Conservation (phyloP, 2,888 invertebrate species). For the Opisthograptis luteolata region DNA sequence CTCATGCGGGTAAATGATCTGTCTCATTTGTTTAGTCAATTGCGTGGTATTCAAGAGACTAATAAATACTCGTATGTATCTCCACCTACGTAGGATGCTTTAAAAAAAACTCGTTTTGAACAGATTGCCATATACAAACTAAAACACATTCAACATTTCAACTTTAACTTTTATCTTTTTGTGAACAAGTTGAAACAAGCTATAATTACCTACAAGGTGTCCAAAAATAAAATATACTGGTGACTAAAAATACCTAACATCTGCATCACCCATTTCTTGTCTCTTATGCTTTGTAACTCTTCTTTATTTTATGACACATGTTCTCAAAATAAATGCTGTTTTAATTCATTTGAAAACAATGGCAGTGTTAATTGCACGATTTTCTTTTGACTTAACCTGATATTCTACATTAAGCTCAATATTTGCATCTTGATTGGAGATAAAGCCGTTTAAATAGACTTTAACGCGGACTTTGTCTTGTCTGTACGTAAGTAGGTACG, state of each 20-base stretch:
- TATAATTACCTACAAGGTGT: slow-evolving; percentile 15
- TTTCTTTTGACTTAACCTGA: slow-evolving; percentile 25
- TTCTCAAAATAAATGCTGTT: slow-evolving; percentile 41
- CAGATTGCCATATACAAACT: too few relatives aligned
- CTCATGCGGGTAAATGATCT: too few relatives aligned
- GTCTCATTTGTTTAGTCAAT: too few relatives aligned
- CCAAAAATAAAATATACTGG: slow-evolving; percentile 32
- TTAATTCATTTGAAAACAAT: slow-evolving; percentile 9
- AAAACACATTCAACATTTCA: too few relatives aligned
- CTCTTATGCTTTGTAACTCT: slow-evolving; percentile 34
- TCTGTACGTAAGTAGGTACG: too few relatives aligned
- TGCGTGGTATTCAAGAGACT: too few relatives aligned
- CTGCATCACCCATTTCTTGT: slow-evolving; percentile 32
- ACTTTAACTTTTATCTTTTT: too few relatives aligned
- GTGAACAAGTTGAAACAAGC: slow-evolving; percentile 26
- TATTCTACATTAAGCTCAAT: slow-evolving; percentile 31
- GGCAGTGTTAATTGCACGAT: slow-evolving; percentile 7
- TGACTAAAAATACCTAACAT: slow-evolving; percentile 25
- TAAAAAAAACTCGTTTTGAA: too few relatives aligned
- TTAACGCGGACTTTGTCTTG: background rate
- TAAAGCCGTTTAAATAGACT: background rate
- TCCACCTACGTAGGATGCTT: too few relatives aligned
- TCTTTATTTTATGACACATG: slow-evolving; percentile 38
- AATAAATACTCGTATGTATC: too few relatives aligned
- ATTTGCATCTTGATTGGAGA: slow-evolving; percentile 4